Evolutionary conservation across 2,113 vertebrate genomes (phyloP).

Genomic region (Hassar affinis): DNA sequence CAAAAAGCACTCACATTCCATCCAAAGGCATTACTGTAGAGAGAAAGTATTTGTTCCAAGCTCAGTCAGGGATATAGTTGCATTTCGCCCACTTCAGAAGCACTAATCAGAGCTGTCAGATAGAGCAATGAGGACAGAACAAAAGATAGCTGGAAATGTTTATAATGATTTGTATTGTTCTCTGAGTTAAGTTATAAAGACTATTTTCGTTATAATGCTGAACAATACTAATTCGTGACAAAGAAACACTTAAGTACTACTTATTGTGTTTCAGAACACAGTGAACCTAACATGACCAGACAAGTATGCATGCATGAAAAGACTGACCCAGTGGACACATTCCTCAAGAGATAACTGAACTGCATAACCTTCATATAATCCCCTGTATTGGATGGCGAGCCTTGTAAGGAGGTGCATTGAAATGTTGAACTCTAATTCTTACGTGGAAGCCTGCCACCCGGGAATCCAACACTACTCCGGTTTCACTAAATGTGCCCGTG

Average conservation of each 20-base stretch:
- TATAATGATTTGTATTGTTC: not conserved
- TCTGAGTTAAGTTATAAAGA: not conserved
- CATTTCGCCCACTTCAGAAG: not conserved
- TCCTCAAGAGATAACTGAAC: constrained; percentile 10
- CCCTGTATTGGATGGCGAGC: not conserved
- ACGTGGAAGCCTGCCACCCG: constrained; percentile 38
- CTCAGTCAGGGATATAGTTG: not conserved
- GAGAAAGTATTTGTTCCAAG: not conserved
- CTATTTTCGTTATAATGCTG: not conserved
- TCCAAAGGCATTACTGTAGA: not conserved
- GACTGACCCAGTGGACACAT: not conserved
- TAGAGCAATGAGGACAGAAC: not conserved
- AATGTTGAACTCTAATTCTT: constrained; percentile 20
- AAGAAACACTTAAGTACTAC: not conserved
- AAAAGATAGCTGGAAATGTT: not conserved
- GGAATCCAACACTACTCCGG: constrained; percentile 61
- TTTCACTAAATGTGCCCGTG: constrained; percentile 57
- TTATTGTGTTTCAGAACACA: not conserved
- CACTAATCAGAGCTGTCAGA: not conserved
- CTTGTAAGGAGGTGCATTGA: constrained; percentile 6
- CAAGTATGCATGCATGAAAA: constrained; percentile 23
- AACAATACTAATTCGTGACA: not conserved
- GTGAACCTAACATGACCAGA: constrained; percentile 6
- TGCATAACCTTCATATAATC: constrained; percentile 18
- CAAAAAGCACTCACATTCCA: constrained; percentile 1